Evolutionary conservation across 2,888 invertebrate genomes (phyloP).

Genomic region (Luffia ferchaultella): DNA sequence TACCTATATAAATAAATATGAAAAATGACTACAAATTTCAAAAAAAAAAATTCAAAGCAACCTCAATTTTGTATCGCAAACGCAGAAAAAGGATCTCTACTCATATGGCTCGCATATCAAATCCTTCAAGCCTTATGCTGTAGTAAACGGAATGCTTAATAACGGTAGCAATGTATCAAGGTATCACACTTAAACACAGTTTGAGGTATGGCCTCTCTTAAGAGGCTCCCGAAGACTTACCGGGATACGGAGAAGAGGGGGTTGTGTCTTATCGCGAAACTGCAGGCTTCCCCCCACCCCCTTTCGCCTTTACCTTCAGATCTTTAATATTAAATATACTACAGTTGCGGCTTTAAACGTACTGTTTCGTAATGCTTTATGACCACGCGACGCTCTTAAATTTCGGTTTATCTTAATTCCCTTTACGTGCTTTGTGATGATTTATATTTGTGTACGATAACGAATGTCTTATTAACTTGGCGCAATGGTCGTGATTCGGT

Average conservation of each 20-base stretch:
- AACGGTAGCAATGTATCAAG: conserved; percentile 60
- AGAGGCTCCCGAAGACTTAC: conserved; percentile 33
- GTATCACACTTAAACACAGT: conserved; percentile 63
- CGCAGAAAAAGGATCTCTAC: too few species aligned
- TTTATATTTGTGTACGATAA: background rate
- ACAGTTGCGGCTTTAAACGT: conserved; percentile 47
- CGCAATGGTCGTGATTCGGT: too few species aligned
- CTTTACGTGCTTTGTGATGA: background rate
- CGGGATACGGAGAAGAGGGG: conserved; percentile 37
- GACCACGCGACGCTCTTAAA: background rate
- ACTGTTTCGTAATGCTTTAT: conserved; percentile 18
- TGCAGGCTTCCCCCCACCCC: conserved; percentile 56
- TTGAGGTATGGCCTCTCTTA: conserved; percentile 62
- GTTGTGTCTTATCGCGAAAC: conserved; percentile 55
- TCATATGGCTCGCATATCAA: too few species aligned
- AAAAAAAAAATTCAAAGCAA: too few species aligned
- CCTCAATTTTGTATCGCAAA: too few species aligned
- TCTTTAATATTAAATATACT: conserved; percentile 65
- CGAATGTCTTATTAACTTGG: background rate
- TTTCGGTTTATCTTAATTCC: background rate
- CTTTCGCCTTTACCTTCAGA: conserved; percentile 59
- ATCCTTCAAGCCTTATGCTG: too few species aligned
- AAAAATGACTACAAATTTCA: too few species aligned
- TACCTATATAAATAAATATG: too few species aligned
- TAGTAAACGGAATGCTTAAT: conserved; percentile 58